phyloP scores from a whole-genome alignment of 2,113 vertebrate species.

The Austrofundulus limnaeus region DNA sequence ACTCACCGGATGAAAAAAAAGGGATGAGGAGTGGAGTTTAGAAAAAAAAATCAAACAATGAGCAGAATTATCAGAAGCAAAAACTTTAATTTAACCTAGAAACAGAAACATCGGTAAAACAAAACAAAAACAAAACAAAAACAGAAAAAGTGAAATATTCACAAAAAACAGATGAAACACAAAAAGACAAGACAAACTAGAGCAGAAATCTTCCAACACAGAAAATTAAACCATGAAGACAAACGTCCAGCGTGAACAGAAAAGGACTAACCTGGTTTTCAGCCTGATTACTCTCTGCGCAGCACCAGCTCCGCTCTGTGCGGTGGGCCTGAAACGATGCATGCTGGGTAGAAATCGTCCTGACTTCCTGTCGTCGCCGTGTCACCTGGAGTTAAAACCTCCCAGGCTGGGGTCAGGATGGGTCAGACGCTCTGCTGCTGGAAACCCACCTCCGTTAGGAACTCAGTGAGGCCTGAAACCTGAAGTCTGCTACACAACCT shows the following conservation, averaged over 20 bases:
- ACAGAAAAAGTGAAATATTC: too few relatives aligned
- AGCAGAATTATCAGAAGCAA: too few relatives aligned
- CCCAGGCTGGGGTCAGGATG: not conserved
- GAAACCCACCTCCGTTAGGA: not conserved
- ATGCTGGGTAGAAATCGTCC: not conserved
- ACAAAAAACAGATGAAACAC: not conserved
- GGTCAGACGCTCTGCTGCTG: not conserved
- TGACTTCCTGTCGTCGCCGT: not conserved
- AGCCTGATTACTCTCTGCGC: not conserved
- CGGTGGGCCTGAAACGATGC: not conserved
- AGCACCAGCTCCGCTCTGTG: not conserved
- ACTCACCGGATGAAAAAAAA: too few relatives aligned
- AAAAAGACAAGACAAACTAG: not conserved
- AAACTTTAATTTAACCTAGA: too few relatives aligned
- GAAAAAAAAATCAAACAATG: too few relatives aligned
- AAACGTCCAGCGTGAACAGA: not conserved
- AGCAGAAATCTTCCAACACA: not conserved
- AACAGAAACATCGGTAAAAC: too few relatives aligned
- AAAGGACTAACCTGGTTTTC: not conserved
- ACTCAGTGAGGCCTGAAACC: not conserved
- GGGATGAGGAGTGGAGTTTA: too few relatives aligned
- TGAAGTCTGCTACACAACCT: not conserved
- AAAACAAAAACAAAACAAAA: too few relatives aligned
- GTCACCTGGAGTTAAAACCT: not conserved
- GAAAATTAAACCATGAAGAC: not conserved